These are phyloP conservation scores for Craniophora ligustri DNA, from an alignment of 2,888 invertebrate species.

Conservation along the genomic window DNA sequence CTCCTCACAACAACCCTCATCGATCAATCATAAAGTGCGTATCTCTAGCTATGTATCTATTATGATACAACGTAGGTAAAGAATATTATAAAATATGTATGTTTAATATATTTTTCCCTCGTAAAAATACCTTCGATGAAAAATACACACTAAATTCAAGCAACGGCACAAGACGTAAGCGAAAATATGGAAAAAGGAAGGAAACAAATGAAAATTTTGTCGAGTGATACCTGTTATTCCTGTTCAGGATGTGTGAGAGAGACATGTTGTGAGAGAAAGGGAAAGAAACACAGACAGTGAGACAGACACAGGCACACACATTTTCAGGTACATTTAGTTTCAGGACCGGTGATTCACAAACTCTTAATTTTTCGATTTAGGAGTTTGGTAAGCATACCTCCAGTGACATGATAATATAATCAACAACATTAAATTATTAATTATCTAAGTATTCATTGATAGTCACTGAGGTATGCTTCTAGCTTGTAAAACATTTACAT, in stretches of 20 bases:
- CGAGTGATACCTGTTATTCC: constrained; percentile 88
- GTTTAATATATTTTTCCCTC: constrained; percentile 28
- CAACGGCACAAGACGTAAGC: constrained; percentile 84
- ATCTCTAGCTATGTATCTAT: background rate
- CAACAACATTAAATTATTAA: background rate
- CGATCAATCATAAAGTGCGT: background rate
- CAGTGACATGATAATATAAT: background rate
- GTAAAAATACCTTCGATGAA: constrained; percentile 33
- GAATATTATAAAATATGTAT: constrained; percentile 11
- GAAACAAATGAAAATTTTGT: constrained; percentile 69
- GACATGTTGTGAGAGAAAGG: constrained; percentile 86
- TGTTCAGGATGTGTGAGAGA: constrained; percentile 85
- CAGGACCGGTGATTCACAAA: constrained; percentile 36
- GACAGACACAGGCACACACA: constrained; percentile 86
- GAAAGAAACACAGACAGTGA: constrained; percentile 88
- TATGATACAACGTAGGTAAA: constrained; percentile 4
- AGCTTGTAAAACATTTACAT: constrained; percentile 36
- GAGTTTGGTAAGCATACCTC: constrained; percentile 31
- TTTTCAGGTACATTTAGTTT: constrained; percentile 57
- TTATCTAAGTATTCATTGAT: background rate
- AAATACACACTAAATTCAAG: constrained; percentile 66
- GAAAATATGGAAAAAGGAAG: constrained; percentile 65
- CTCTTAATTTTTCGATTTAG: constrained; percentile 21
- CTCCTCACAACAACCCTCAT: too few relatives aligned
- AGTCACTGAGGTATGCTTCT: constrained; percentile 18